A percentile compares a stretch with the other conserved stretches of the same genome.
These are phyloP conservation scores for Chionoecetes opilio DNA, from an alignment of 1,140 invertebrate genomes.

Conservation along the genomic window DNA sequence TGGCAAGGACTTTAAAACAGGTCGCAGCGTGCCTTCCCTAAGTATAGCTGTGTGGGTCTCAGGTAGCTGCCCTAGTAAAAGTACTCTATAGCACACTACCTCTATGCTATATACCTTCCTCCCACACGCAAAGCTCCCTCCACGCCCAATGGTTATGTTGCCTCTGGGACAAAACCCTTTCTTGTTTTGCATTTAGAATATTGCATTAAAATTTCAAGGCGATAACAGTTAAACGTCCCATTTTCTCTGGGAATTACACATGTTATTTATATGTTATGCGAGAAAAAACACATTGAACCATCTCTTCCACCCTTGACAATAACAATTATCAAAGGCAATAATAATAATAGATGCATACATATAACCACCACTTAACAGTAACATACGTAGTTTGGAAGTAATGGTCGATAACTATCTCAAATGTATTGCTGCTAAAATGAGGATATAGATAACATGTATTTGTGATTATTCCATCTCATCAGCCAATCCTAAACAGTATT, in stretches of 20 bases:
- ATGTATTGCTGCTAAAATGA: no score
- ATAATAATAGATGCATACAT: not conserved
- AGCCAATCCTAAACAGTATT: no score
- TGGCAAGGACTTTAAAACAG: not conserved
- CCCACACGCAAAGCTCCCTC: not conserved
- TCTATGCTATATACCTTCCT: not conserved
- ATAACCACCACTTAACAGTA: not conserved
- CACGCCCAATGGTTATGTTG: not conserved
- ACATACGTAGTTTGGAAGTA: no score
- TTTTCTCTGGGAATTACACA: not conserved
- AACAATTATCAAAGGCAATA: not conserved
- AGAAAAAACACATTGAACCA: constrained; percentile 39
- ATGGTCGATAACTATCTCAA: no score
- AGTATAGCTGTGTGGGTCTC: not conserved
- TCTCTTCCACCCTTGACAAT: not conserved
- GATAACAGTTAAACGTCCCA: not conserved
- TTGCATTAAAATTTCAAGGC: not conserved
- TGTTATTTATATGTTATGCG: no score
- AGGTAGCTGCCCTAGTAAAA: not conserved
- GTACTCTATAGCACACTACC: not conserved
- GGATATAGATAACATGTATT: no score
- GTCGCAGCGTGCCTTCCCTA: no score
- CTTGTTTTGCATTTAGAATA: not conserved
- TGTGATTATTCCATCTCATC: no score
- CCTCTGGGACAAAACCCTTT: not conserved